phyloP scores from a whole-genome alignment of 2,113 vertebrate genomes.

The Dicerorhinus sumatrensis region DNA sequence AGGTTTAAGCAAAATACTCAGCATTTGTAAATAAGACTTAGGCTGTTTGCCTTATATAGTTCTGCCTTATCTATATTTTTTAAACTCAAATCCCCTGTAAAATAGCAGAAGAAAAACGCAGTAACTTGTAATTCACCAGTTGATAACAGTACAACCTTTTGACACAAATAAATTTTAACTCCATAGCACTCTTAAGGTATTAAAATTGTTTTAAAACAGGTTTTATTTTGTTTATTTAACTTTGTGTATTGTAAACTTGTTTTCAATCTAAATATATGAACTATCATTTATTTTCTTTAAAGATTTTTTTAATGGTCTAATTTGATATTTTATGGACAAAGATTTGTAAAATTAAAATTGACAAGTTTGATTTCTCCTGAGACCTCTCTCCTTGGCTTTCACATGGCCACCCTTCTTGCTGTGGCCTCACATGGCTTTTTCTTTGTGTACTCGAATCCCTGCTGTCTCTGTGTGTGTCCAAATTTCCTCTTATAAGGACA shows the following conservation, averaged over 20 bases:
- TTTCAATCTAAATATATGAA: neutral
- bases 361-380: neutral
- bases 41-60: constrained; percentile 68
- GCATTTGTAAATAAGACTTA: constrained; percentile 69
- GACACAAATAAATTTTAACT: constrained; percentile 47
- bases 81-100: constrained; percentile 63
- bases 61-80: constrained; percentile 61
- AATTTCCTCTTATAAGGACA: neutral
- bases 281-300: constrained; percentile 32
- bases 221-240: constrained; percentile 36
- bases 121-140: constrained; percentile 66
- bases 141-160: constrained; percentile 57
- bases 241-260: neutral
- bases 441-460: neutral
- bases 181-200: neutral
- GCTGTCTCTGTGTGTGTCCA: neutral
- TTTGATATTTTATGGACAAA: neutral
- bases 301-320: neutral
- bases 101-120: constrained; percentile 51
- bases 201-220: constrained; percentile 68
- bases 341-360: constrained; percentile 24
- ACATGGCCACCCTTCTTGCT: neutral
- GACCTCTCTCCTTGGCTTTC: neutral
- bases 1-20: constrained; percentile 63
- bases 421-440: neutral